Conservation (phyloP, 2,113 vertebrate species). For the Oxyruncus cristatus region DNA sequence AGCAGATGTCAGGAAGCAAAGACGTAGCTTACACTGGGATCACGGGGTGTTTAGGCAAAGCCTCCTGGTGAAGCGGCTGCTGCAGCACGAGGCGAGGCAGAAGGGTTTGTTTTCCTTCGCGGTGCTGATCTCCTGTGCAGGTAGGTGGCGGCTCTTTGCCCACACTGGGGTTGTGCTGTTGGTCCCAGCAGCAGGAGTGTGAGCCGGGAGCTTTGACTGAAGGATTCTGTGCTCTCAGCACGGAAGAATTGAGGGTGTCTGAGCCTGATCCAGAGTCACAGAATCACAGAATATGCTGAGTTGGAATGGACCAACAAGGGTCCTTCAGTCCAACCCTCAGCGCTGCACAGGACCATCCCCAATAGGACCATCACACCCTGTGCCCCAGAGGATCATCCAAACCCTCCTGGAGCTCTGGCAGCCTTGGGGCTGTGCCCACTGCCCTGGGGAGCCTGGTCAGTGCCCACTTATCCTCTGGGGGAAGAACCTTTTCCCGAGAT, state of each 20-base stretch:
- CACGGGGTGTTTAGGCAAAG: not conserved
- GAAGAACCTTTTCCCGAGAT: not conserved
- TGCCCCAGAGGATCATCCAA: not conserved
- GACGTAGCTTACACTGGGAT: not conserved
- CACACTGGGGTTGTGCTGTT: not conserved
- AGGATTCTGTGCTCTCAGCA: not conserved
- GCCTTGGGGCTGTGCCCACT: not conserved
- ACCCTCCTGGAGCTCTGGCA: not conserved
- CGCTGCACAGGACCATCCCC: not conserved
- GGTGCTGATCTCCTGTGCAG: rapidly evolving
- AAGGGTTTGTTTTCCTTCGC: not conserved
- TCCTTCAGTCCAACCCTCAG: not conserved
- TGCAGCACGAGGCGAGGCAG: rapidly evolving
- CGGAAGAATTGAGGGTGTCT: rapidly evolving
- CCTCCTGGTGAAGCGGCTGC: not conserved
- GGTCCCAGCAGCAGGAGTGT: not conserved
- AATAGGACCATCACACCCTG: not conserved
- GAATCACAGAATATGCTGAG: not conserved
- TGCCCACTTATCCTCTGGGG: not conserved
- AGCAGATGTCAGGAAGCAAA: not conserved
- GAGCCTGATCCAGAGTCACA: no score
- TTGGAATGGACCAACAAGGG: not conserved
- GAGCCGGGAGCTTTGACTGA: not conserved
- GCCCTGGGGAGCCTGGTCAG: not conserved
- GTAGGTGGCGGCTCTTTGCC: not conserved